These are phyloP conservation scores for Sarcophilus harrisii DNA, from an alignment of 2,797 vertebrate species.

Conservation along the genomic window DNA sequence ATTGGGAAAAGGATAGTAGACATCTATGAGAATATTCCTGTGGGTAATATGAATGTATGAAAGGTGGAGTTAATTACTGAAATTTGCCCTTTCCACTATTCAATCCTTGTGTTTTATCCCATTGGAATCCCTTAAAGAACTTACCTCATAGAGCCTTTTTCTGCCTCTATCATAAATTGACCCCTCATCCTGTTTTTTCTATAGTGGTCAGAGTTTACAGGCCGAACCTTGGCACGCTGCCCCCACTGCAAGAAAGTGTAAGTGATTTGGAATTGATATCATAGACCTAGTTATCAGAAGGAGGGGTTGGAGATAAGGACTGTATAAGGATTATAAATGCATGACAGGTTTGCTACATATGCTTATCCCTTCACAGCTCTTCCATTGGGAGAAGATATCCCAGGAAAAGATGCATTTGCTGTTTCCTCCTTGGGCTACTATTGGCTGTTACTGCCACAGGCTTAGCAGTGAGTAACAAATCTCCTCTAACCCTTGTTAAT, in stretches of 20 bases:
- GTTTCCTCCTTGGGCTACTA: constrained; percentile 93
- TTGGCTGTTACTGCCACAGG: constrained; percentile 92
- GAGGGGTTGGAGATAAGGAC: background rate
- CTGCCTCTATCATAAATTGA: constrained; percentile 24
- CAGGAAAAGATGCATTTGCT: constrained; percentile 93
- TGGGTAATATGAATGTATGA: background rate
- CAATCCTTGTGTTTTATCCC: background rate
- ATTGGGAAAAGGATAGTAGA: background rate
- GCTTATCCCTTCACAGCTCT: constrained; percentile 85
- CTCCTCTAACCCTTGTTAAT: constrained; percentile 7
- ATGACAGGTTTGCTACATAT: constrained; percentile 2
- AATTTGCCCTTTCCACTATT: background rate
- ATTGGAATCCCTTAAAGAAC: background rate
- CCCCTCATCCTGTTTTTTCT: constrained; percentile 36
- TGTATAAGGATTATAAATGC: background rate
- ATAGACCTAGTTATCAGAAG: background rate
- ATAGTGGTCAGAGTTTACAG: constrained; percentile 97
- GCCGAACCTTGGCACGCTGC: constrained; percentile 94
- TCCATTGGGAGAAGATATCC: constrained; percentile 96
- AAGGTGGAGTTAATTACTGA: constrained; percentile 8
- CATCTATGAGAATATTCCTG: background rate
- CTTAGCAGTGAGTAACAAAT: constrained; percentile 89
- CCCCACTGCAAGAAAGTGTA: constrained; percentile 98
- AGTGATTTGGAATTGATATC: constrained; percentile 80
- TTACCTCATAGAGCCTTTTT: background rate